Percentiles rank a stretch among this genome's conserved stretches.
These are phyloP conservation scores for Teleopsis dalmanni DNA, from an alignment of 1,140 invertebrate species.

Conservation along the genomic window DNA sequence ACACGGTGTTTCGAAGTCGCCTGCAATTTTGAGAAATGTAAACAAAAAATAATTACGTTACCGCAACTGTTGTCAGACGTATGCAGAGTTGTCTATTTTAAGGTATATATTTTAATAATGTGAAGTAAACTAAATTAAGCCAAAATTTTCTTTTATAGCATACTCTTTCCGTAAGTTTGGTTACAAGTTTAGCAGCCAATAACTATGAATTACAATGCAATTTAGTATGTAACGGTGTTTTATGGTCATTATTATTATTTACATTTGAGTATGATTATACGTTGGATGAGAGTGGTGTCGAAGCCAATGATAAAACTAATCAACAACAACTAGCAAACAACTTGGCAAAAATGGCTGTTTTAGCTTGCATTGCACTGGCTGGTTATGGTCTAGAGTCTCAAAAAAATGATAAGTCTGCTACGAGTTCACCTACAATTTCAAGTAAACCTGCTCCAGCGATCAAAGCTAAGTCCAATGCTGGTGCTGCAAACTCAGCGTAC, in stretches of 20 bases:
- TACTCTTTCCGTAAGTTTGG: constrained; percentile 38
- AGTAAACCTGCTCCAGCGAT: constrained; percentile 22
- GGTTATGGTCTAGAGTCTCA: constrained; percentile 52
- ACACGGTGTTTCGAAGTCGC: constrained; percentile 89
- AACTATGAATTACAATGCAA: constrained; percentile 75
- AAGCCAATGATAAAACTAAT: constrained; percentile 75
- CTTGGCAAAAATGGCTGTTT: constrained; percentile 77
- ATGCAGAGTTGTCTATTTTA: constrained; percentile 82
- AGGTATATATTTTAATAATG: constrained; percentile 49
- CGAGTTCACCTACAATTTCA: constrained; percentile 19
- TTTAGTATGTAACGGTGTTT: constrained; percentile 81
- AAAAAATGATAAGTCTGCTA: constrained; percentile 20
- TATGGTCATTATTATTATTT: constrained; percentile 87
- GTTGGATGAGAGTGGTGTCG: constrained; percentile 91
- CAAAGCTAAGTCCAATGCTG: constrained; percentile 28
- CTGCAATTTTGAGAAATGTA: constrained; percentile 85
- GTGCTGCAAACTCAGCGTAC: constrained; percentile 23
- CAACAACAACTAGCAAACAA: constrained; percentile 86
- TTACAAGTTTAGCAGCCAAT: constrained; percentile 42
- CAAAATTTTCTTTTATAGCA: constrained; percentile 16
- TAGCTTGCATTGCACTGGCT: constrained; percentile 73
- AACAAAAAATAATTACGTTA: constrained; percentile 80
- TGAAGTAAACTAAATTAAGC: neutral
- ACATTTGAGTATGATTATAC: constrained; percentile 97
- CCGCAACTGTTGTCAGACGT: constrained; percentile 81